A percentile compares a stretch with the other conserved stretches of the same genome.
Evolutionary conservation across 2,888 invertebrate species (phyloP).

Genomic region (Thalpophila matura): DNA sequence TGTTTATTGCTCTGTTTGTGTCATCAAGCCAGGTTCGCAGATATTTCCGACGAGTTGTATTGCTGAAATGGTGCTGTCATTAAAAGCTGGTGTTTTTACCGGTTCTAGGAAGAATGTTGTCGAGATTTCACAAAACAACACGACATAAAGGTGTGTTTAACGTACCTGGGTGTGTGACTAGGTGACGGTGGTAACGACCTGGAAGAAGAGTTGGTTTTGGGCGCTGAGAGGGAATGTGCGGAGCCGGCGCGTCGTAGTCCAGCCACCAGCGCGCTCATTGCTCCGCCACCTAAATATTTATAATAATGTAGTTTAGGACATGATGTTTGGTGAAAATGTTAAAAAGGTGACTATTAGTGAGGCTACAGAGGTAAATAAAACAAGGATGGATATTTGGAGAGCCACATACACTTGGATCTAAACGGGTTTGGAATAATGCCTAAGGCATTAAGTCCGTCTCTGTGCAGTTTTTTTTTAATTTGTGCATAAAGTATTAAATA

Average conservation of each 20-base stretch:
- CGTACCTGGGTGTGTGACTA: conserved; percentile 92
- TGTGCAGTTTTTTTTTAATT: no score
- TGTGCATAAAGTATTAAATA: no score
- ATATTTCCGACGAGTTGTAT: no score
- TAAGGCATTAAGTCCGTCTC: no score
- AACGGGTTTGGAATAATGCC: no score
- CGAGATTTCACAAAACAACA: conserved; percentile 4
- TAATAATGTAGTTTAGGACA: neutral
- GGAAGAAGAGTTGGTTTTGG: conserved; percentile 89
- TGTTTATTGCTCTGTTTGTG: no score
- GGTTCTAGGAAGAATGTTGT: neutral
- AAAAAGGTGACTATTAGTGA: conserved; percentile 7
- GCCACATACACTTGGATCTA: no score
- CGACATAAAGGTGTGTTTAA: conserved; percentile 36
- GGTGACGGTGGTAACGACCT: conserved; percentile 94
- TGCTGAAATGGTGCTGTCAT: conserved; percentile 35
- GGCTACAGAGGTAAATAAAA: neutral
- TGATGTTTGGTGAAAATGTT: neutral
- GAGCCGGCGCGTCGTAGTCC: conserved; percentile 88
- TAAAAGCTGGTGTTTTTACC: conserved; percentile 37
- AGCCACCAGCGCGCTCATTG: conserved; percentile 87
- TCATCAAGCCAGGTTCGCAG: no score
- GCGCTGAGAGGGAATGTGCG: conserved; percentile 87
- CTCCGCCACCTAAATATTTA: conserved; percentile 77
- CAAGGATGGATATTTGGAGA: no score